These are phyloP conservation scores for Rhagium mordax DNA, from an alignment of 2,888 invertebrate species.

Conservation along the genomic window DNA sequence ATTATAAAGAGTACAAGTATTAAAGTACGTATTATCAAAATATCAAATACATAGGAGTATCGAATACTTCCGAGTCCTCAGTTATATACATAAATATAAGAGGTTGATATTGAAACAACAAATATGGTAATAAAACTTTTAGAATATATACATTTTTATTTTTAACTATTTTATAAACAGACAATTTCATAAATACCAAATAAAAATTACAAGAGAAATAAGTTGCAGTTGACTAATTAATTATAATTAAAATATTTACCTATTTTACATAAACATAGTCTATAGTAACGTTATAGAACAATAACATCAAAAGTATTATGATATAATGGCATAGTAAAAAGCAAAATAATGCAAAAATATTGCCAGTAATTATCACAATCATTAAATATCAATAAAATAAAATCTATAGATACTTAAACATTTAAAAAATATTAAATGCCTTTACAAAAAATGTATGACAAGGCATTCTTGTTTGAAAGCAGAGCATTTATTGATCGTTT, in stretches of 20 bases:
- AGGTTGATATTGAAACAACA: not conserved
- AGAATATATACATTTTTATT: conserved; percentile 33
- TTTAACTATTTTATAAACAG: conserved; percentile 46
- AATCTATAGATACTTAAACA: conserved; percentile 38
- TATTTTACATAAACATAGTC: conserved; percentile 48
- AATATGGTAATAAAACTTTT: not conserved
- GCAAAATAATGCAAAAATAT: conserved; percentile 60
- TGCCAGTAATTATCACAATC: conserved; percentile 55
- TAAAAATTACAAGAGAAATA: conserved; percentile 40
- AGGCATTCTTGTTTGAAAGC: conserved; percentile 34
- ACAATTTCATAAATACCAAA: conserved; percentile 57
- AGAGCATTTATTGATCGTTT: conserved; percentile 16
- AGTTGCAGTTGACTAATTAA: conserved; percentile 28
- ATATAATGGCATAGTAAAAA: conserved; percentile 49
- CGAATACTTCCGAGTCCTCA: no score
- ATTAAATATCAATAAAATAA: conserved; percentile 54
- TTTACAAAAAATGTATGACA: conserved; percentile 5
- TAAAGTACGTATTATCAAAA: no score
- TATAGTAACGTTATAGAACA: conserved; percentile 35
- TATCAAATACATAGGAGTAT: no score
- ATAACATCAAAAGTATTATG: conserved; percentile 44
- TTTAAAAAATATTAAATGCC: conserved; percentile 39
- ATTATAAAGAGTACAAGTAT: no score
- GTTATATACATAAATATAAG: no score
- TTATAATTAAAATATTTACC: conserved; percentile 41